Base-by-base conservation (phyloP, 2,797 vertebrate species). In the Cercopithecus neglectus region DNA sequence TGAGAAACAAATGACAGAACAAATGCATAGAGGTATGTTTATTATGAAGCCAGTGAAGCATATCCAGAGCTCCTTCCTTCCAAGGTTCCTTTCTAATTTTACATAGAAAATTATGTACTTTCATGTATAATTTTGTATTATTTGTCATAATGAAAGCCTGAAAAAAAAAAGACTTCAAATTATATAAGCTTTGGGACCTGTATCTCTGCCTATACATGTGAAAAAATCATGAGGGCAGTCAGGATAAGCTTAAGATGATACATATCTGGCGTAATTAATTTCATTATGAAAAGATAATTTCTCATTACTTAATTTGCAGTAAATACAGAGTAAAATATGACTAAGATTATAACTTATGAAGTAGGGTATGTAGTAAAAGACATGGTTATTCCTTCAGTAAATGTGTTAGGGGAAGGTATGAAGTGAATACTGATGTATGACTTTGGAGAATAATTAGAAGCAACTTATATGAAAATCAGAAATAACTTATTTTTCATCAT, bases 391-490 rank as follows among this genome's bases (percentile, higher is more conserved):
- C 59, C 72, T 57, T 90, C 59, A 90, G 28, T 74, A 61, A 81
- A 86, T 80, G 16, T 81, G 24, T 95, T 91, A 44, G 44, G 72
- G 53, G 83, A 46, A 75, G 8, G 0, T 59, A 72, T 12, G 12
- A 72, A 36, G 61, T 26, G 11, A 95, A 95, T 55, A 22, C 21
- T 87, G 76, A 76, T 78, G 16, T 70, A 91, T 81, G 53, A 82
- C 55, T 95, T 88, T 64, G 61, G 64, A 39, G 75, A 85, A 36
- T 64, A 13, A 92, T 61, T 81, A 91, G 75, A 80, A 76, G 57
- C 48, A 82, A 55, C 76, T 74, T 87, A n/a, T 53, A 74, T 75
- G 80, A 95, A 95, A 81, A 81, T 81, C 75, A 81, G 33, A 95
- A 95, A 81, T 50, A 81, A 30, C 11, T 79, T 59, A 9, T 55